Base-by-base conservation (phyloP, 2,888 invertebrate genomes). In the Lissocephala sabroskyi region DNA sequence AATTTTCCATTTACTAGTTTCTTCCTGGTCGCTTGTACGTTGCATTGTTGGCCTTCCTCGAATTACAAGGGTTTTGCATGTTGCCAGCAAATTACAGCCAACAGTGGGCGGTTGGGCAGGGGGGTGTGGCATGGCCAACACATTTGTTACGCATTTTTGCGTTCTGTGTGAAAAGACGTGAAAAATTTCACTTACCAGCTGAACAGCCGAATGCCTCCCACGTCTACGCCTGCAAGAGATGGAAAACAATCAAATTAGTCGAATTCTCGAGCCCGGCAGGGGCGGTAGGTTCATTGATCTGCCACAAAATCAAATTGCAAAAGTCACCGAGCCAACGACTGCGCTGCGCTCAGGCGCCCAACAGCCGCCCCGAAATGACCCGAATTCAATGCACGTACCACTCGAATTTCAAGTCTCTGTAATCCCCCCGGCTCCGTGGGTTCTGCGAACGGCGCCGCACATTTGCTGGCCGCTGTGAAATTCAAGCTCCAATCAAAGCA, bases 331-430 rank as follows among this genome's bases (percentile, higher is more conserved):
- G 3, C 4, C 9, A 30, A 3, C 30, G 23, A 23, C 3, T 23
- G 23, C 23, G 7, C 4, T 23, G 23, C 23, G 7, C 23, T 23
- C 23, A 23, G 7, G 3, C 4, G 23, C 23, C 4, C 23, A 3
- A 23, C 13, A 35, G 35, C 35, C 35, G 5, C 16, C 41, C 47
- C n/a, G n/a, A n/a, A 64, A 58, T 76, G 76, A 67, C 70, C 76
- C 68, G 76, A 71, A 71, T 71, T 75, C 70, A 47, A 59, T 73
- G 73, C 73, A 71, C 76, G 73, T 71, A 61, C 46, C 50, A 52
- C 54, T 71, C 64, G 59, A 63, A 66, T 66, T 66, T 70, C 66
- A 44, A 42, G 41, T n/a, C n/a, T n/a, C n/a, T n/a, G n/a, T n/a
- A n/a, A n/a, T n/a, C n/a, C 43, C 45, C 17, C 45, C 43, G 42